Evolutionary conservation across 2,888 invertebrate species (phyloP).

Genomic region (Holacanthella duospinosa): DNA sequence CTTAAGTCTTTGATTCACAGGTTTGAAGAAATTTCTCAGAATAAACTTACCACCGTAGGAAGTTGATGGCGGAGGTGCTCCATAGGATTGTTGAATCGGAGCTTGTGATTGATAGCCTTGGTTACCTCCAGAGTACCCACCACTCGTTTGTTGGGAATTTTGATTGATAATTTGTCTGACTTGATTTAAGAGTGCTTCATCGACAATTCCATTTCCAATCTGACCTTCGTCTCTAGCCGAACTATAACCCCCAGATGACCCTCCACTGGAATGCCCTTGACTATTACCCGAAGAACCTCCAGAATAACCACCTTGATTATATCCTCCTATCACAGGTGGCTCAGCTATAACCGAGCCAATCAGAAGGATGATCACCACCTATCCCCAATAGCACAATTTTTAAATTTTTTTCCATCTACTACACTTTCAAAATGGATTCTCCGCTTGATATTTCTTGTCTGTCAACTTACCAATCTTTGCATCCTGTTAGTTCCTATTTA

Average conservation of each 20-base stretch:
- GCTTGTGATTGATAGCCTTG: neutral
- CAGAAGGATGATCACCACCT: constrained; percentile 9
- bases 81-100: neutral
- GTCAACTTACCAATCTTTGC: constrained; percentile 16
- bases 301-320: constrained; percentile 11
- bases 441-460: neutral
- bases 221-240: constrained; percentile 18
- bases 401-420: neutral
- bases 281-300: constrained; percentile 15
- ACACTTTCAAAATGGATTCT: neutral
- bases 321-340: constrained; percentile 14
- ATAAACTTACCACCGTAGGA: neutral
- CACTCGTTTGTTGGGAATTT: neutral
- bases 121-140: constrained; percentile 3
- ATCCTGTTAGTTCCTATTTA: too few relatives aligned
- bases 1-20: too few relatives aligned
- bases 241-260: neutral
- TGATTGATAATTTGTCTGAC: constrained; percentile 13
- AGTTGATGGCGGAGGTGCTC: neutral
- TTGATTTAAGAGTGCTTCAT: constrained; percentile 20
- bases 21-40: too few relatives aligned
- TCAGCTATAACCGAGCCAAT: constrained; percentile 17
- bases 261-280: constrained; percentile 2
- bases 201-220: constrained; percentile 19
- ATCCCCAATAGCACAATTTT: neutral